Evolutionary conservation across 2,888 invertebrate species (phyloP).

Genomic region (Drosophila yooni): DNA sequence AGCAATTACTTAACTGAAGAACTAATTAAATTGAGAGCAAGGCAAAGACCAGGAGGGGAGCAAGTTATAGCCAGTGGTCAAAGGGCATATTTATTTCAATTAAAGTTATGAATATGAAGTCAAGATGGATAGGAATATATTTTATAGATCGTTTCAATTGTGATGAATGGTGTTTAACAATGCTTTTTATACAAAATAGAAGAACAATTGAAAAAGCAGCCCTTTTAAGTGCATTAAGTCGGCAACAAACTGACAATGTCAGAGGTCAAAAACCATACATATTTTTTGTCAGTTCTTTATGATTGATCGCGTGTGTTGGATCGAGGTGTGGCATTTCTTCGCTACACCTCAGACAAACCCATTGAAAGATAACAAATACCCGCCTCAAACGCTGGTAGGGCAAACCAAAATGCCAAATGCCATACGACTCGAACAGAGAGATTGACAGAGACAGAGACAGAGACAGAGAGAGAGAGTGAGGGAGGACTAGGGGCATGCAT

Average conservation of each 20-base stretch:
- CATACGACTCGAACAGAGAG: neutral
- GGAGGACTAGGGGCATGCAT: slow-evolving; percentile 12
- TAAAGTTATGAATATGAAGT: neutral
- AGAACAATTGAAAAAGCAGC: neutral
- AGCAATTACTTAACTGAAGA: too few relatives aligned
- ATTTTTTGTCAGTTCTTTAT: slow-evolving; percentile 4
- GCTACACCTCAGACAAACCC: slow-evolving; percentile 10
- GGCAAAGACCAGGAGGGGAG: neutral
- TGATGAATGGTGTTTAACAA: neutral
- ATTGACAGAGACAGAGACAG: neutral
- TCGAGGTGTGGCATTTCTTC: slow-evolving; percentile 2
- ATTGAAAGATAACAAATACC: slow-evolving; percentile 27
- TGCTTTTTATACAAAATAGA: neutral
- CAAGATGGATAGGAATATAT: neutral
- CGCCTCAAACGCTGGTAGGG: slow-evolving; percentile 4
- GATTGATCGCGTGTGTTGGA: slow-evolving; percentile 40
- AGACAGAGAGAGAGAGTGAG: neutral
- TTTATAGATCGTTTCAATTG: neutral
- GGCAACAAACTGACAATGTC: neutral
- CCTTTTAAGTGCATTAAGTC: neutral
- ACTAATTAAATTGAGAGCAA: neutral
- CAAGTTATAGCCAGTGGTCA: neutral
- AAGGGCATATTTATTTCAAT: neutral
- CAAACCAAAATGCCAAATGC: slow-evolving; percentile 28
- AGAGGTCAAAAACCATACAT: slow-evolving; percentile 31